Evolutionary conservation across 2,113 vertebrate species (phyloP), one percentile per base, ranked within the genome.

Genomic region (Murina feae): DNA sequence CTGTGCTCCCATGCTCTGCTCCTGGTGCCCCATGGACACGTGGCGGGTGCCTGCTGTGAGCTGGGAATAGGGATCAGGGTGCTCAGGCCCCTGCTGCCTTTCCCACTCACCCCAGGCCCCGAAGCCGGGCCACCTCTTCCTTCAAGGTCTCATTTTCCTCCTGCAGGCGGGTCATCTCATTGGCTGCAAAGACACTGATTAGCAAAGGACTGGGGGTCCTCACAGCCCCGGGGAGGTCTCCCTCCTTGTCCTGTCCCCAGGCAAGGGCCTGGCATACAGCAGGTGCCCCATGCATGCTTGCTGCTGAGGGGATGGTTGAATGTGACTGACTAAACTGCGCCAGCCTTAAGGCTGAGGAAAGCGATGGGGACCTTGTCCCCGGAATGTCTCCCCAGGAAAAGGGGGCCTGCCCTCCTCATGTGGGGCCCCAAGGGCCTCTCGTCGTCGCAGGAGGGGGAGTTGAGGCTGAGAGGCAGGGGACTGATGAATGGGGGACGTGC

Each of bases 141-240:
- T 97, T 98, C 96, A 99, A 76, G 1, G 32, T 1, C 91, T 97
- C 97, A 11, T 99, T 98, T 87, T 99, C 98, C 17, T 98, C 98
- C 95, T 97, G 98, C 93, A 99, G 96, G 35, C 97, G 96, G 0
- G 65, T 98, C 58, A 97, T 95, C 97, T 98, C 98, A 0, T 97
- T 98, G 44, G 98, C 98, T 99, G 97, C 28, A 75, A 94, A 89
- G 79, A 35, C 20, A 16, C 65, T 1, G 72, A 11, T 95, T 12
- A 63, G 10, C 2, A 9, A 25, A 0, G 1, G n/a, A 20, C 8
- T 25, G 55, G 84, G 69, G 39, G 68, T 16, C 30, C 42, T 17
- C 14, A 5, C 2, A 12, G 44, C 42, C 17, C 75, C 18, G 37
- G 66, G 58, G 25, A 28, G 17, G 66, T 1, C n/a, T 32, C 76